phyloP scores from a whole-genome alignment of 2,888 invertebrate genomes.

The Sialis lutaria region DNA sequence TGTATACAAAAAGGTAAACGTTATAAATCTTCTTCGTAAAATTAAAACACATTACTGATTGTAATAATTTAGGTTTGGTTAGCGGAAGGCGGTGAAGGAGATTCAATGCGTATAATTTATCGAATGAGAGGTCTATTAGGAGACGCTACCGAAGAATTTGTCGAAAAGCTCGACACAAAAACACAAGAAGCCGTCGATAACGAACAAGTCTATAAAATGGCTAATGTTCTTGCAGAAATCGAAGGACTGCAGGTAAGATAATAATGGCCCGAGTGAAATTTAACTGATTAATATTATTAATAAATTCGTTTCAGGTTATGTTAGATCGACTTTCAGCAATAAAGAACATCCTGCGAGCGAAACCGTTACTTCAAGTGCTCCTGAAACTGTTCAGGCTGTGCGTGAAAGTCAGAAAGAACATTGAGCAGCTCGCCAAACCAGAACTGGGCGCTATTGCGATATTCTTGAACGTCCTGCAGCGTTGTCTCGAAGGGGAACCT shows the following conservation, averaged over 20 bases:
- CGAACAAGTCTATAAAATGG: slow-evolving; percentile 86
- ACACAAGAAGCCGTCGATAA: slow-evolving; percentile 78
- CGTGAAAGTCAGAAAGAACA: slow-evolving; percentile 78
- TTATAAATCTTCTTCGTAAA: background rate
- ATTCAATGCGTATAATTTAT: slow-evolving; percentile 94
- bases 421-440: slow-evolving; percentile 75
- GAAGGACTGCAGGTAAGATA: slow-evolving; percentile 41
- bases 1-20: slow-evolving; percentile 50
- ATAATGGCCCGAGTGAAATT: background rate
- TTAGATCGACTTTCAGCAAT: slow-evolving; percentile 71
- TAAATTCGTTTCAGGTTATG: slow-evolving; percentile 42
- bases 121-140: slow-evolving; percentile 94
- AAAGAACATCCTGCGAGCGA: slow-evolving; percentile 70
- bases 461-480: slow-evolving; percentile 67
- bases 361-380: slow-evolving; percentile 74
- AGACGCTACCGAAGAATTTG: slow-evolving; percentile 97
- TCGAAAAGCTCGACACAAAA: slow-evolving; percentile 79
- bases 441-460: slow-evolving; percentile 69
- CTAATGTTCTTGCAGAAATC: slow-evolving; percentile 67
- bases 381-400: slow-evolving; percentile 79
- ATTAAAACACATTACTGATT: slow-evolving; percentile 1
- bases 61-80: slow-evolving; percentile 55
- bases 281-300: slow-evolving; percentile 5
- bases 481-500: slow-evolving; percentile 47
- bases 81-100: slow-evolving; percentile 75